phyloP scores from a whole-genome alignment of 2,113 vertebrate genomes.

The Sciurus niger region DNA sequence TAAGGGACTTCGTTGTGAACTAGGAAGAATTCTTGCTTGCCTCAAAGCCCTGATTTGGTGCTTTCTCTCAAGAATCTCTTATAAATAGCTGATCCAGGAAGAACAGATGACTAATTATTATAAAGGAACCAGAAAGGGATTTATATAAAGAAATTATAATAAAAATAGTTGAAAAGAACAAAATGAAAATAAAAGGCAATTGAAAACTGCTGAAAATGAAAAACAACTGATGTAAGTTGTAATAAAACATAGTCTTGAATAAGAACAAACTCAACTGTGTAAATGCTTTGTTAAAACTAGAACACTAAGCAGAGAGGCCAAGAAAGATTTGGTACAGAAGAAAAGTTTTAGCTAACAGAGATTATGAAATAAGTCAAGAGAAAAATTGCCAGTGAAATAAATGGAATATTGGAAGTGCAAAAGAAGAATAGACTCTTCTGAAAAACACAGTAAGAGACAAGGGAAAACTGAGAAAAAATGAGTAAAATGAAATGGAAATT shows the following conservation, averaged over 20 bases:
- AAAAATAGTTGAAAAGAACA: background rate
- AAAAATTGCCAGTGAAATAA: background rate
- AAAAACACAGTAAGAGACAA: background rate
- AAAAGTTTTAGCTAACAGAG: background rate
- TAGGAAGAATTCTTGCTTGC: background rate
- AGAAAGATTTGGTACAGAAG: background rate
- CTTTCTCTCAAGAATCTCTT: background rate
- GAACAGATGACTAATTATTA: background rate
- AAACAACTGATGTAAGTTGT: background rate
- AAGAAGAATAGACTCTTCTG: background rate
- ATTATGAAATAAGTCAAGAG: slow-evolving; percentile 6
- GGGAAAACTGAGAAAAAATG: background rate
- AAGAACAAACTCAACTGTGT: background rate
- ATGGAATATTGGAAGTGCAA: background rate
- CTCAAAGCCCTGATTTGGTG: background rate
- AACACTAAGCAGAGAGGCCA: background rate
- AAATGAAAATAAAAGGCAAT: background rate
- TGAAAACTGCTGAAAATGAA: slow-evolving; percentile 35
- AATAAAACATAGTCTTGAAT: slow-evolving; percentile 30
- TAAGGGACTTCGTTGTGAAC: background rate
- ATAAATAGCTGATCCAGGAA: background rate
- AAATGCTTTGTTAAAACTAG: background rate
- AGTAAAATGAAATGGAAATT: slow-evolving; percentile 40
- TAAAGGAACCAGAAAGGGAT: background rate
- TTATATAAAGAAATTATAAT: background rate